Percentiles rank a stretch among this genome's conserved stretches.
These are phyloP conservation scores for Auanema freiburgensis DNA, from an alignment of 2,888 invertebrate species.

Conservation along the genomic window DNA sequence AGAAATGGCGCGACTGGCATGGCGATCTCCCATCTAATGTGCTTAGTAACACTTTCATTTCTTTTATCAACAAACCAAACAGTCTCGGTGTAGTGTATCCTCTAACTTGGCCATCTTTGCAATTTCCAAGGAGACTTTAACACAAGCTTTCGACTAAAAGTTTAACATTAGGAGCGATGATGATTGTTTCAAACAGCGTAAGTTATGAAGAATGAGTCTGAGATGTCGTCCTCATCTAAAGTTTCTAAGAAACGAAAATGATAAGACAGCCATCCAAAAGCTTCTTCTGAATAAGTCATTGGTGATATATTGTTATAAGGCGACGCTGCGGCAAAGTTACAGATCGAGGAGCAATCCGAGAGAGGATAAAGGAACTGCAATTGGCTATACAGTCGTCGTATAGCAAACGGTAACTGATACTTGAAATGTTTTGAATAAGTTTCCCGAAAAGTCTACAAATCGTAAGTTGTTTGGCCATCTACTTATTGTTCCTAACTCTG, in stretches of 20 bases:
- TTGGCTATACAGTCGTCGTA: not conserved
- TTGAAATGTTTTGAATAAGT: conserved; percentile 37
- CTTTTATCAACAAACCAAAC: too few species aligned
- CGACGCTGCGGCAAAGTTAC: conserved; percentile 27
- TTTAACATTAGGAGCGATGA: too few species aligned
- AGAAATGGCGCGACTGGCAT: too few species aligned
- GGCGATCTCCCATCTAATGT: too few species aligned
- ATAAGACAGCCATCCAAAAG: conserved; percentile 44
- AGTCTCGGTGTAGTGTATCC: too few species aligned
- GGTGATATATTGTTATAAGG: conserved; percentile 1
- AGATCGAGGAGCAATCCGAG: conserved; percentile 39
- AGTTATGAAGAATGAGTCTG: conserved; percentile 21
- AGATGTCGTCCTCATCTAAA: conserved; percentile 30
- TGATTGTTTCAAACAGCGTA: conserved; percentile 7
- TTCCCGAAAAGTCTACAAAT: conserved; percentile 43
- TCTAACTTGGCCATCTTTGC: too few species aligned
- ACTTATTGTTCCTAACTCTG: conserved; percentile 23
- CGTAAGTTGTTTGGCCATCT: conserved; percentile 52
- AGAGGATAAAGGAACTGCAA: conserved; percentile 39
- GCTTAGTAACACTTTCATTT: too few species aligned
- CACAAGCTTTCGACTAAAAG: too few species aligned
- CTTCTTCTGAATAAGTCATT: conserved; percentile 21
- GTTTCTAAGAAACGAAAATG: conserved; percentile 48
- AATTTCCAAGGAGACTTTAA: too few species aligned
- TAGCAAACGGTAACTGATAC: conserved; percentile 17